Base-by-base conservation (phyloP, 1,140 invertebrate genomes). In the Drosophila willistoni region DNA sequence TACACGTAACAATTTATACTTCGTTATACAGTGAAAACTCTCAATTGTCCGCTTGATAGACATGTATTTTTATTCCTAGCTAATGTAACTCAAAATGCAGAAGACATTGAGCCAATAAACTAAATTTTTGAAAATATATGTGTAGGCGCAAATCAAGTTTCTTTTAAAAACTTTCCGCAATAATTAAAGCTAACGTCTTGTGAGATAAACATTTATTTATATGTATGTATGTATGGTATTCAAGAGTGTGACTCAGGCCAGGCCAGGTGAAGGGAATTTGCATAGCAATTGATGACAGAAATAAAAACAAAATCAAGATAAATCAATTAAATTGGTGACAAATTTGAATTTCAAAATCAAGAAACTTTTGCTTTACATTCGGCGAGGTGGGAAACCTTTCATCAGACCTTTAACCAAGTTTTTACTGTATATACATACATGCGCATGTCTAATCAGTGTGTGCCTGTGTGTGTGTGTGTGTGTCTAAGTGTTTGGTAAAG, bases 361-460 rank as follows among this genome's bases (percentile, higher is more conserved):
- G 36, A 29, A 29, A 29, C 29, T 6, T 29, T 6, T 29, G 29
- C 29, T 6, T 6, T 29, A 29, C 29, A 29, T 3, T 29, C 6
- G 29, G 29, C 29, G 3, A 25, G 3, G 3, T 25, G 22, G 22
- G 22, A 25, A 25, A 25, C 19, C 19, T 22, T 22, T 22, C 2
- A 22, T 22, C 19, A 22, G 19, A 2, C 19, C 19, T 22, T 22
- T 22, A 22, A 1, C n/a, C n/a, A n/a, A 39, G 36, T 12, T 39
- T 39, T 13, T 9, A 39, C 36, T 56, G 12, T 33, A 65, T 54
- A 51, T 36, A 66, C 34, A 17, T 17, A 64, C 83, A 76, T 82
- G 75, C 79, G 79, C 84, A 86, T 36, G 60, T 19, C 84, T 87
- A 86, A 86, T 86, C 83, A 86, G 72, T 69, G 55, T 67, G 64